Base-by-base conservation (phyloP, 2,888 invertebrate species). In the Lottia gigantea region DNA sequence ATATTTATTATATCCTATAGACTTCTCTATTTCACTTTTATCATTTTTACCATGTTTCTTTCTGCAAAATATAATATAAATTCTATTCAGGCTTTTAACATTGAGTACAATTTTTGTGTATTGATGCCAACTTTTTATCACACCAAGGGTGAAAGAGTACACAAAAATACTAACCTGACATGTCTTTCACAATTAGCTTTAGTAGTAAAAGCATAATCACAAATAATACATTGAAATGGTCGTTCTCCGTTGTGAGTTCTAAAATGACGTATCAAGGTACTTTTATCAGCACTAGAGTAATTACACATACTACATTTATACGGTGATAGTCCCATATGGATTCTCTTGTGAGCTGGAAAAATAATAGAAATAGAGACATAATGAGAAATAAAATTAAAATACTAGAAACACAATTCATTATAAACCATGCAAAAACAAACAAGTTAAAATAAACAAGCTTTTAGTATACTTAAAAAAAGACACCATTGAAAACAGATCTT, bases 161-260 rank as follows among this genome's bases (percentile, higher is more conserved):
- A 40, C 2, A 11, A 40, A 40, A 40, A n/a, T 69, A 63, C 77
- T 68, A 72, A 88, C 88, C 84, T 91, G 81, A 97, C 91, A 88
- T 98, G 97, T 8, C 97, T 91, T 89, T 98, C 97, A 88, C 98
- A 98, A 87, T 98, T 97, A 1, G 97, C 97, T 90, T 97, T 97
- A 0, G 97, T 97, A 40, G 97, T 97, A 88, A 98, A 98, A 2
- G 97, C 96, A 85, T 95, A 97, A 84, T 95, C 95, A 88, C 98
- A 98, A n/a, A 97, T 92, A 0, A 94, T 93, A 86, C 97, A 98
- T 88, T 96, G 95, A 86, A 95, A 97, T 0, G 97, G 97, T 15
- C 97, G 91, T 83, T 97, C 97, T 0, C 97, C 97, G 85, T 96
- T 97, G 89, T 97, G 97, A 0, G 95, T 95, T 62, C 97, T 91